Evolutionary conservation across 2,797 vertebrate species (phyloP).

Genomic region (Adrianichthys oophorus): DNA sequence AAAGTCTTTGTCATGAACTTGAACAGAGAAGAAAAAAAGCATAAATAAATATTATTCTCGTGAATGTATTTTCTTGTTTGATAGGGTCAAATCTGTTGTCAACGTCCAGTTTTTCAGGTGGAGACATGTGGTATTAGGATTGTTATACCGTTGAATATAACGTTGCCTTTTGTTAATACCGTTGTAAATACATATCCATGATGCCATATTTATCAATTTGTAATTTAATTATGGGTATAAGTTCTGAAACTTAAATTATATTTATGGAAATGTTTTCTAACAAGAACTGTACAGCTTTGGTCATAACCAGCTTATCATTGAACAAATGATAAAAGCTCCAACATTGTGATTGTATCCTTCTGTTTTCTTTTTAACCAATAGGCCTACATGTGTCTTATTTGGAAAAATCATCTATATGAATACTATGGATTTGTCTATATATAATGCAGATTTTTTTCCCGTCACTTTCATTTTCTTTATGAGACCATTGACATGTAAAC

Average conservation of each 20-base stretch:
- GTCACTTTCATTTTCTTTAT: constrained; percentile 75
- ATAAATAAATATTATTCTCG: constrained; percentile 92
- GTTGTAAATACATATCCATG: constrained; percentile 99
- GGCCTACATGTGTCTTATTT: constrained; percentile 84
- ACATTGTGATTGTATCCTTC: constrained; percentile 83
- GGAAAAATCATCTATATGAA: constrained; percentile 80
- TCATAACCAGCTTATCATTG: constrained; percentile 97
- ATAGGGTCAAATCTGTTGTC: constrained; percentile 96
- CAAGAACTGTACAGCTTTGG: constrained; percentile 98
- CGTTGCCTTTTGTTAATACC: constrained; percentile 99
- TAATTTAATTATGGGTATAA: constrained; percentile 99
- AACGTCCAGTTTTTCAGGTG: constrained; percentile 92
- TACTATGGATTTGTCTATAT: constrained; percentile 81
- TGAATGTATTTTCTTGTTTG: constrained; percentile 99
- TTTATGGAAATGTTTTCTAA: constrained; percentile 99
- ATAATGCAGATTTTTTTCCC: constrained; percentile 80
- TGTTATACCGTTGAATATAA: constrained; percentile 94
- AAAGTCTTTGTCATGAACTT: constrained; percentile 99
- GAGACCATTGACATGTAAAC: constrained; percentile 77
- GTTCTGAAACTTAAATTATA: constrained; percentile 98
- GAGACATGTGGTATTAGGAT: constrained; percentile 95
- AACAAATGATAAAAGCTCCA: constrained; percentile 87
- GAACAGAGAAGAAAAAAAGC: constrained; percentile 82
- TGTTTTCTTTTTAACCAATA: constrained; percentile 77
- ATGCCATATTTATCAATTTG: constrained; percentile 99